A percentile compares a stretch with the other conserved stretches of the same genome.
phyloP scores from a whole-genome alignment of 2,113 vertebrate genomes.

The Sinocyclocheilus maitianheensis region DNA sequence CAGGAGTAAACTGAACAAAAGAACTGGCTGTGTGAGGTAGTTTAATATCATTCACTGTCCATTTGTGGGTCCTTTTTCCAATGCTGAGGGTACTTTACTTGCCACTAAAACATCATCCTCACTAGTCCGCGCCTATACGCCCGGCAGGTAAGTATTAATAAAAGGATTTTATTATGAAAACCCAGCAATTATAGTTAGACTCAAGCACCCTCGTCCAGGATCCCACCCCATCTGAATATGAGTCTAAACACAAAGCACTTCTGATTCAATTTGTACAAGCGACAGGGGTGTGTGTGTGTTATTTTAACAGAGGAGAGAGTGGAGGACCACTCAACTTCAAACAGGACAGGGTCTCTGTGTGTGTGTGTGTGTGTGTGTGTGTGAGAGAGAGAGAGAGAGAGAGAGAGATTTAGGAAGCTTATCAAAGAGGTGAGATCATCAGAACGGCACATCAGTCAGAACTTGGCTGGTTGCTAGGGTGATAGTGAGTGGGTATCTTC shows the following conservation, averaged over 20 bases:
- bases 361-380: slow-evolving; percentile 58
- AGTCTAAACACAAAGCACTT: slow-evolving; percentile 70
- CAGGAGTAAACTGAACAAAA: not conserved
- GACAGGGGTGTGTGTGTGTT: slow-evolving; percentile 71
- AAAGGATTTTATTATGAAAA: slow-evolving; percentile 51
- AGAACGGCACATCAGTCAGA: slow-evolving; percentile 60
- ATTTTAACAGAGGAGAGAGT: slow-evolving; percentile 72
- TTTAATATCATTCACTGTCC: slow-evolving; percentile 26
- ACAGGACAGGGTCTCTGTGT: slow-evolving; percentile 60
- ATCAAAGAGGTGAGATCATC: slow-evolving; percentile 50
- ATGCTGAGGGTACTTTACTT: slow-evolving; percentile 28
- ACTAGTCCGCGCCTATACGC: not conserved
- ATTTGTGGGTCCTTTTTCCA: slow-evolving; percentile 4
- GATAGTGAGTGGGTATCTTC: slow-evolving; percentile 63
- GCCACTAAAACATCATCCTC: slow-evolving; percentile 31
- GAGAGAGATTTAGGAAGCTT: slow-evolving; percentile 31
- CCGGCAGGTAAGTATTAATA: slow-evolving; percentile 35
- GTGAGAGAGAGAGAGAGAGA: not conserved
- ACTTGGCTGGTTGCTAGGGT: slow-evolving; percentile 68
- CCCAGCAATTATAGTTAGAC: slow-evolving; percentile 56
- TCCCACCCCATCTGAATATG: slow-evolving; percentile 63
- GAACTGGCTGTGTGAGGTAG: not conserved
- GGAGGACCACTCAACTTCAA: slow-evolving; percentile 73
- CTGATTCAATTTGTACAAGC: slow-evolving; percentile 64
- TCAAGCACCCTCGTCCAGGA: slow-evolving; percentile 62